Percentiles rank a stretch among this genome's conserved stretches.
These are phyloP conservation scores for Xestobium rufovillosum DNA, from an alignment of 2,888 invertebrate genomes.

Conservation along the genomic window DNA sequence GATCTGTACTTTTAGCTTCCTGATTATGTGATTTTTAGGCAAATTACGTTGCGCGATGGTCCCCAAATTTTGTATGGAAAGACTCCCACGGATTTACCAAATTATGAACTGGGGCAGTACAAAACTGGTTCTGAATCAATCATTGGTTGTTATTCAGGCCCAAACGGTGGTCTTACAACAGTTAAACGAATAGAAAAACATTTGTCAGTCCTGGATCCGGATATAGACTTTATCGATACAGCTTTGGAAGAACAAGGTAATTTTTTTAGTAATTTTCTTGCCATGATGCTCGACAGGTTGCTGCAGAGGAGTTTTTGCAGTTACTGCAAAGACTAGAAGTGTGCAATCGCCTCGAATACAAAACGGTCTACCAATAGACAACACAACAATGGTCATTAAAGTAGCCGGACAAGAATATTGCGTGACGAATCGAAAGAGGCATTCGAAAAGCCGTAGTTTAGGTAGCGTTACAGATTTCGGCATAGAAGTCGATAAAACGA, in stretches of 20 bases:
- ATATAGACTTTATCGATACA: slow-evolving; percentile 67
- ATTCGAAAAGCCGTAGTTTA: slow-evolving; percentile 39
- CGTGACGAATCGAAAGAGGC: slow-evolving; percentile 37
- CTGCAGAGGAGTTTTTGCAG: no score
- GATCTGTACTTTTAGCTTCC: background rate
- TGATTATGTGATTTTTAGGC: slow-evolving; percentile 26
- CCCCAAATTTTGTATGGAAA: slow-evolving; percentile 62
- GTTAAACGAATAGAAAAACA: slow-evolving; percentile 61
- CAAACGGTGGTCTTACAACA: slow-evolving; percentile 70
- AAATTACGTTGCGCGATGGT: slow-evolving; percentile 39
- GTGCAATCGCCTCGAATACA: slow-evolving; percentile 32
- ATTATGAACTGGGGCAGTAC: slow-evolving; percentile 48
- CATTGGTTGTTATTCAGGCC: slow-evolving; percentile 71
- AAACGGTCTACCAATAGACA: slow-evolving; percentile 36
- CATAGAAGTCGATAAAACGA: slow-evolving; percentile 28
- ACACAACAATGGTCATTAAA: slow-evolving; percentile 42
- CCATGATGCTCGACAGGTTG: no score
- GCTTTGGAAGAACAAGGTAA: slow-evolving; percentile 36
- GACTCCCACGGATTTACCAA: slow-evolving; percentile 65
- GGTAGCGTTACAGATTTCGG: slow-evolving; percentile 40
- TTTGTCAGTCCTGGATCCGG: slow-evolving; percentile 57
- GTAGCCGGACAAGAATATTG: slow-evolving; percentile 43
- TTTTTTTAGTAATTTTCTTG: slow-evolving; percentile 18
- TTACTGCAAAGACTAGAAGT: slow-evolving; percentile 15
- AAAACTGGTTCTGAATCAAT: slow-evolving; percentile 50